Base-by-base conservation (phyloP, 2,797 vertebrate genomes). In the Spheniscus humboldti region DNA sequence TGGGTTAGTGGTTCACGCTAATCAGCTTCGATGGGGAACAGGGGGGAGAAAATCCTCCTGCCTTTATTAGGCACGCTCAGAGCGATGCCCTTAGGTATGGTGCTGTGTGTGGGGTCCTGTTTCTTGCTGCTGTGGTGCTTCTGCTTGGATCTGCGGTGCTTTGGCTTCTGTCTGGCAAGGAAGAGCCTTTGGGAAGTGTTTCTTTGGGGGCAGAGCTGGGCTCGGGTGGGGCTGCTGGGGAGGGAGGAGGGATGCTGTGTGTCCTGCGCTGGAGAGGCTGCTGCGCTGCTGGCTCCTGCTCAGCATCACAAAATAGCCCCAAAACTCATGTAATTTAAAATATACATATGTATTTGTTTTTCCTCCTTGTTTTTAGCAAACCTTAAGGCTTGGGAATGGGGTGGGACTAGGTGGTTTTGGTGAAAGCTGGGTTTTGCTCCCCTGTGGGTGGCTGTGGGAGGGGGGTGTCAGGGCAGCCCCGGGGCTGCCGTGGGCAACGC, bases 91-190 rank as follows among this genome's bases (percentile, higher is more conserved):
- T 43, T 4, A 20, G 45, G 35, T 14, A 1, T 19, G 8, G 77
- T 24, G 24, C 24, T 5, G 35, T 4, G 43, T 0, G 18, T 2
- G 31, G 33, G 9, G 27, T 17, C 2, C 62, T 35, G 39, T 4
- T 73, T 20, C 11, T 35, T 12, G 31, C 4, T 73, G 47, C 60
- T 48, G 56, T 2, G 1, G 17, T 3, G n/a, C 9, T 62, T 39
- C 10, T 17, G 30, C 64, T 47, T 4, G 4, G 5, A 8, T 12
- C 33, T 25, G 14, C 0, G 9, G 11, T 13, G 12, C 6, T 81
- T 48, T 18, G 19, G 37, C 25, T 85, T 6, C 0, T 2, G 2
- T 24, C 7, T 5, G 67, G 62, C 16, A 24, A 56, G n/a, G 9
- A 30, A 35, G 23, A 20, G 31, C n/a, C 67, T 72, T 31, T 43